These are phyloP conservation scores for Polyploca ridens DNA, from an alignment of 2,888 invertebrate species.

Conservation along the genomic window DNA sequence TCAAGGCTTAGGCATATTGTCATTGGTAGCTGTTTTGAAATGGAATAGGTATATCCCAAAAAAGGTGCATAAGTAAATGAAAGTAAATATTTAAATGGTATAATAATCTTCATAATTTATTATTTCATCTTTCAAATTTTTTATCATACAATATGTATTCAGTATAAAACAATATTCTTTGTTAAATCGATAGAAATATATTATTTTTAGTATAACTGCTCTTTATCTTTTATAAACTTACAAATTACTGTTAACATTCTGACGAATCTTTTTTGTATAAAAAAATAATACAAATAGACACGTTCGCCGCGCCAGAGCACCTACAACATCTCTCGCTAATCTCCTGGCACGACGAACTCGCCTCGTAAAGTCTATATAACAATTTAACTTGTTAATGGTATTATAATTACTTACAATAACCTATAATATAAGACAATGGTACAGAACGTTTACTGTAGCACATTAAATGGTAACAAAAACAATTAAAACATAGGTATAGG, in stretches of 20 bases:
- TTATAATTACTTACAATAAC: constrained; percentile 76
- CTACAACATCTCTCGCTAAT: constrained; percentile 27
- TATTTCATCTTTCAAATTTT: constrained; percentile 64
- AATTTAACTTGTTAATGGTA: constrained; percentile 83
- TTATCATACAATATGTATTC: constrained; percentile 82
- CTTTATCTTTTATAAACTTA: constrained; percentile 81
- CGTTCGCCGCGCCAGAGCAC: constrained; percentile 37
- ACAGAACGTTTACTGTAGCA: constrained; percentile 78
- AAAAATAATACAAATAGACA: constrained; percentile 81
- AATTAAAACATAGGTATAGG: constrained; percentile 78
- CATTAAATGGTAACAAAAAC: constrained; percentile 83
- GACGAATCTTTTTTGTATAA: constrained; percentile 76
- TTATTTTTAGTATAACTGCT: constrained; percentile 83
- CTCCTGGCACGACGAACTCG: constrained; percentile 43
- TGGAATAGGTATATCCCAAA: too few relatives aligned
- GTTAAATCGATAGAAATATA: constrained; percentile 84
- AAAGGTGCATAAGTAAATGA: constrained; percentile 46
- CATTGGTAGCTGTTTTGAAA: too few relatives aligned
- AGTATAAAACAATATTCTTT: constrained; percentile 84
- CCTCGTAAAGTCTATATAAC: constrained; percentile 64
- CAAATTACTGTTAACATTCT: constrained; percentile 83
- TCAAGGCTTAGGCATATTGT: too few relatives aligned
- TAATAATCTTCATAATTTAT: constrained; percentile 84
- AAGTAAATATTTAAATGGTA: constrained; percentile 74
- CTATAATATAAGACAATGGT: constrained; percentile 81